These are phyloP conservation scores for Psococerastis gibbosa DNA, from an alignment of 2,888 invertebrate species.

Conservation along the genomic window DNA sequence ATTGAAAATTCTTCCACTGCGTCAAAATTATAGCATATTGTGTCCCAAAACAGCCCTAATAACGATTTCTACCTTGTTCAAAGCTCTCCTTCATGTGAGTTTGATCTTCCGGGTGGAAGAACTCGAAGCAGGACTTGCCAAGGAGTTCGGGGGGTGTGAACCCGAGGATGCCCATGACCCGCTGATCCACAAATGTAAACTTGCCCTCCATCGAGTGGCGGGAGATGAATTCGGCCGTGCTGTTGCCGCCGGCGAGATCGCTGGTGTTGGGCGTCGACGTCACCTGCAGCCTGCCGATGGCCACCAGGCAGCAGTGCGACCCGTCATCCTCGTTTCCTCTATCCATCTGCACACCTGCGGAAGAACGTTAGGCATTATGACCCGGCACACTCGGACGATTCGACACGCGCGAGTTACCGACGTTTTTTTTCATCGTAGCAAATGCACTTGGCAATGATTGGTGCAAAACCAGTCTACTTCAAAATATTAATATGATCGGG, in stretches of 20 bases:
- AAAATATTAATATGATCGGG: too few relatives aligned
- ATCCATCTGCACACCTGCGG: constrained; percentile 70
- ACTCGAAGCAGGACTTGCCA: constrained; percentile 91
- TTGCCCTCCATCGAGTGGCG: constrained; percentile 93
- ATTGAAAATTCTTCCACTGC: too few relatives aligned
- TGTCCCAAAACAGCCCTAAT: too few relatives aligned
- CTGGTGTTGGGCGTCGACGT: constrained; percentile 87
- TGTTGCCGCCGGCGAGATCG: constrained; percentile 71
- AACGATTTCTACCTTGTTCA: constrained; percentile 66
- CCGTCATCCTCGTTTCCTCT: constrained; percentile 46
- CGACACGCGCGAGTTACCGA: too few relatives aligned
- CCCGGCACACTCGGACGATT: too few relatives aligned
- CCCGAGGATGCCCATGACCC: constrained; percentile 77
- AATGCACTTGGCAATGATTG: too few relatives aligned
- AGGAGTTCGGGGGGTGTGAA: constrained; percentile 88
- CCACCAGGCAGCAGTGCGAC: constrained; percentile 91
- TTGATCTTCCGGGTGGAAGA: constrained; percentile 94
- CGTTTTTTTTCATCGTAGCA: too few relatives aligned
- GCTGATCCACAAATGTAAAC: constrained; percentile 96
- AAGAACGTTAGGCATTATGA: too few relatives aligned
- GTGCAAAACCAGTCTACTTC: too few relatives aligned
- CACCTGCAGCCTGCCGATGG: constrained; percentile 91
- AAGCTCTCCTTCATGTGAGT: constrained; percentile 96
- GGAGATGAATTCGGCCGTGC: constrained; percentile 84
- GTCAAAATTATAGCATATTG: too few relatives aligned